phyloP scores from a whole-genome alignment of 2,797 vertebrate genomes.

The Erpetoichthys calabaricus region DNA sequence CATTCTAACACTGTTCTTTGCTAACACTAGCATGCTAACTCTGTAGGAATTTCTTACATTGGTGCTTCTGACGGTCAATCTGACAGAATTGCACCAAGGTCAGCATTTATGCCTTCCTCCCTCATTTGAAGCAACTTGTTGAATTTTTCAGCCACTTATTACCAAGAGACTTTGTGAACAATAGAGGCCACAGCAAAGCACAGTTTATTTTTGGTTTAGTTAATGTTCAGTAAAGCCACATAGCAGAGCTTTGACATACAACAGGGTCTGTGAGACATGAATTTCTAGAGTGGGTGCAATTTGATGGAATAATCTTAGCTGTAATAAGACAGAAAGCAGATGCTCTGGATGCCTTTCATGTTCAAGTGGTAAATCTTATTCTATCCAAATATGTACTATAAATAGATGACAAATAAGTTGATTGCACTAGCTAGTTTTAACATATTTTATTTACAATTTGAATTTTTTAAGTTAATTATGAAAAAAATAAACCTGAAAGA shows the following conservation, averaged over 20 bases:
- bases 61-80: conserved; percentile 10
- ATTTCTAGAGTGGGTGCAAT: conserved; percentile 38
- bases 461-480: no score
- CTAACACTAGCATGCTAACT: conserved; percentile 14
- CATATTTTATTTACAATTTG: no score
- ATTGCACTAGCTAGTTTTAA: not conserved
- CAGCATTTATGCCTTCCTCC: conserved; percentile 16
- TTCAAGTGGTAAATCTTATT: not conserved
- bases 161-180: conserved; percentile 25
- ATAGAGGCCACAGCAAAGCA: conserved; percentile 27
- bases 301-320: conserved; percentile 32
- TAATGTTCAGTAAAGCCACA: conserved; percentile 34
- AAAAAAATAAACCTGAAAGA: no score
- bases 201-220: conserved; percentile 45
- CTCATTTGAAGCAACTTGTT: conserved; percentile 36
- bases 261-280: conserved; percentile 28
- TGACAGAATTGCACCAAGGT: conserved; percentile 13
- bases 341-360: conserved; percentile 6
- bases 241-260: conserved; percentile 29
- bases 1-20: not conserved
- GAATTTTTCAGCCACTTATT: conserved; percentile 43
- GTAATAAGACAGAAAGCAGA: conserved; percentile 23
- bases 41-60: conserved; percentile 13
- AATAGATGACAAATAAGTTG: conserved; percentile 8
- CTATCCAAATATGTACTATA: not conserved